Percentiles rank a stretch among this genome's conserved stretches.
Evolutionary conservation across 2,888 invertebrate genomes (phyloP).

Genomic region (Frankliniella intonsa): DNA sequence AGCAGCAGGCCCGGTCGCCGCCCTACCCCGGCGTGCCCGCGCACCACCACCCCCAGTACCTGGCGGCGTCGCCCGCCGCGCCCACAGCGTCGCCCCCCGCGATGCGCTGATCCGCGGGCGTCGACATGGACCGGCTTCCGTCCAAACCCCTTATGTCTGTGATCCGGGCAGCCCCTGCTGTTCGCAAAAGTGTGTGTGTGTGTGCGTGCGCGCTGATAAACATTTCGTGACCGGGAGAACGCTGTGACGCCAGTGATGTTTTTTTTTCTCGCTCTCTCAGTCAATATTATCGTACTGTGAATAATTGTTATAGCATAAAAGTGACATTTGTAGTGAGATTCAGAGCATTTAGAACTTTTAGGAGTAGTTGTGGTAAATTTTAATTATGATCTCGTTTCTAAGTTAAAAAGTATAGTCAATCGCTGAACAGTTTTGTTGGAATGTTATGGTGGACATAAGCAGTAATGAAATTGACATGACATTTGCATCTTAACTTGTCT

Average conservation of each 20-base stretch:
- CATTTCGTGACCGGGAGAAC: neutral
- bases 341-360: neutral
- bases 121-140: conserved; percentile 4
- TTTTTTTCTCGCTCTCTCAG: neutral
- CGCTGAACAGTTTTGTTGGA: too few relatives aligned
- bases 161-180: conserved; percentile 12
- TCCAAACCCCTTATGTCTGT: neutral
- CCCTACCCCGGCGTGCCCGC: neutral
- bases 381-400: conserved; percentile 4
- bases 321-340: conserved; percentile 11
- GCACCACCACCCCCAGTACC: conserved; percentile 20
- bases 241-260: too few relatives aligned
- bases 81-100: conserved; percentile 4
- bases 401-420: conserved; percentile 1
- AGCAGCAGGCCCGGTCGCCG: neutral
- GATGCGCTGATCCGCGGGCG: conserved; percentile 20
- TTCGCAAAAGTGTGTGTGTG: neutral
- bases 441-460: too few relatives aligned
- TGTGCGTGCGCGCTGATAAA: neutral
- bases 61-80: neutral
- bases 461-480: too few relatives aligned
- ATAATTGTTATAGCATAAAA: neutral
- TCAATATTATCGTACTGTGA: neutral
- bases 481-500: too few relatives aligned
- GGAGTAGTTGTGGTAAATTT: neutral